Evolutionary conservation across 2,113 vertebrate species (phyloP), one percentile per base, ranked within the genome.

Genomic region (Sebastes schlegelii): DNA sequence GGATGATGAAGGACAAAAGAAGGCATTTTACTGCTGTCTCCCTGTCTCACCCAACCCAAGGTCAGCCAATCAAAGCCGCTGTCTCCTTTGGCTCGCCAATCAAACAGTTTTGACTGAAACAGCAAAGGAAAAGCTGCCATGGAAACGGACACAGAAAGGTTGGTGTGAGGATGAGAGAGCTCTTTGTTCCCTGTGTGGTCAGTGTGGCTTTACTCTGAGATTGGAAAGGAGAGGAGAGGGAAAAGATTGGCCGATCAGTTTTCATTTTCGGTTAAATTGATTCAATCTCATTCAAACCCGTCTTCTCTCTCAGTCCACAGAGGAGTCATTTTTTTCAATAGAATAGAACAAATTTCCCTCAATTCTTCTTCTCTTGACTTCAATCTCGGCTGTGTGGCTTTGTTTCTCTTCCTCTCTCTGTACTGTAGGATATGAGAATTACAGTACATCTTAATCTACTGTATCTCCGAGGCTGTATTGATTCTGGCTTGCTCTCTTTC

Each of bases 21-120:
- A 74, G 48, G 88, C 68, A 6, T 89, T 86, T 70, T 92, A 88
- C 88, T 92, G 92, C 86, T 94, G 92, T 66, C 74, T 74, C 49
- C 77, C 88, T 42, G 61, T 46, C 21, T 54, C n/a, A 19, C 55
- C 74, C n/a, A 54, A 79, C 23, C 57, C 84, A 0, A 49, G 65
- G 74, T 66, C 77, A 7, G 12, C 84, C 89, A 89, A 82, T 87
- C 86, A 72, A 77, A 91, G 76, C 76, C 64, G 6, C 63, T 94
- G 93, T 79, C 88, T 92, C 75, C 88, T 94, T 49, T 86, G 88
- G 89, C 45, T 94, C 17, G 6, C 88, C 75, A 93, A 89, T 86
- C 80, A 84, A 87, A 93, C 82, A 1, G 45, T 86, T 74, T 83
- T 70, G 60, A 79, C 17, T n/a, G 77, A 52, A 58, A 64, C 74